Percentiles rank a stretch among this genome's conserved stretches.
Conservation (phyloP, 2,113 vertebrate genomes). For the Upupa epops region DNA sequence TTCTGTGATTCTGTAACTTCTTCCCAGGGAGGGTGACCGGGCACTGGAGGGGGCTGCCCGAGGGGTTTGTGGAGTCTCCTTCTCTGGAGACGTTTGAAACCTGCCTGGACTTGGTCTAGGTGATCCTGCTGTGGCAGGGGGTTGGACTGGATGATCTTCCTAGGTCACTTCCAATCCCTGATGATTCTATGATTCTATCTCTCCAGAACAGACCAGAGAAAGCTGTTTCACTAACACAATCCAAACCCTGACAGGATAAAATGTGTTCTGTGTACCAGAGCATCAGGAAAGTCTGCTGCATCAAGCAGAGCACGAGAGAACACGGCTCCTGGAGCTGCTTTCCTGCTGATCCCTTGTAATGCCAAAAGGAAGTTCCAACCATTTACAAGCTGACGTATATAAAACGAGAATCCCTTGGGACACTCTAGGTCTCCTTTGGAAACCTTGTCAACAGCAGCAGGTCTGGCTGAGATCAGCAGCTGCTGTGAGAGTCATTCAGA, state of each 20-base stretch:
- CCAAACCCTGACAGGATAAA: neutral
- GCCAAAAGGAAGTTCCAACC: conserved; percentile 37
- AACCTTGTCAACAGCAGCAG: neutral
- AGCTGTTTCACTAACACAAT: neutral
- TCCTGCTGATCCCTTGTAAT: conserved; percentile 4
- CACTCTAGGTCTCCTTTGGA: neutral
- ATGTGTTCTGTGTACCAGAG: neutral
- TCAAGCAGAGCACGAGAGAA: neutral
- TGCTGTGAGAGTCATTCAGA: neutral
- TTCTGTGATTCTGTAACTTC: too few species aligned
- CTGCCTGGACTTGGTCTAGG: too few species aligned
- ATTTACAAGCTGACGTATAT: neutral
- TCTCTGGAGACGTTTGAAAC: too few species aligned
- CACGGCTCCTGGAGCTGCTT: neutral
- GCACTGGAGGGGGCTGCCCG: too few species aligned
- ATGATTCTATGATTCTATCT: neutral
- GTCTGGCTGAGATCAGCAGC: neutral
- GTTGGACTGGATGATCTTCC: too few species aligned
- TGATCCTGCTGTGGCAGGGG: too few species aligned
- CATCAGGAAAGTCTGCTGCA: neutral
- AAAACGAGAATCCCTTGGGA: conserved; percentile 24
- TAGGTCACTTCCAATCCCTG: too few species aligned
- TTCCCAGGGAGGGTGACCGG: too few species aligned
- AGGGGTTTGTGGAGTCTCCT: too few species aligned
- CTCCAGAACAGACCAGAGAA: neutral